A percentile compares a stretch with the other conserved stretches of the same genome.
Evolutionary conservation across 2,113 vertebrate genomes (phyloP).

Genomic region (Delphinus delphis): DNA sequence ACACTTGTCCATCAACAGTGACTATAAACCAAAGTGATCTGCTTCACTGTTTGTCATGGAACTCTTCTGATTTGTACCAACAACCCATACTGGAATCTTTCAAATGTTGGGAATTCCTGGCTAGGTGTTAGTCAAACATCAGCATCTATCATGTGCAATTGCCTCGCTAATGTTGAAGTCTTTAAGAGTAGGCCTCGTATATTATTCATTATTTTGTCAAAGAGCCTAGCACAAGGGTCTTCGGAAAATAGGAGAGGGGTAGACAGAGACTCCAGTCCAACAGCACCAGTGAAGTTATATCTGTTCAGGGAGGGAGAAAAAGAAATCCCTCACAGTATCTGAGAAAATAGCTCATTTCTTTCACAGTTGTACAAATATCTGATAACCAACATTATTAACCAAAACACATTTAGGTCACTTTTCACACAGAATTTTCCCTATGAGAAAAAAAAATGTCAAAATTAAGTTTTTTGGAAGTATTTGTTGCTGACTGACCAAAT

Average conservation of each 20-base stretch:
- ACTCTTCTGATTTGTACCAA: not conserved
- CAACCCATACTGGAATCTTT: not conserved
- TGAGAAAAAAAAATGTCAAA: not conserved
- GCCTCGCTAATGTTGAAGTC: not conserved
- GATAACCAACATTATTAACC: not conserved
- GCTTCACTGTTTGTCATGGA: not conserved
- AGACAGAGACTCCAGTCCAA: not conserved
- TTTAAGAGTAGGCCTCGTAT: not conserved
- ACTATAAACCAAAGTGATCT: not conserved
- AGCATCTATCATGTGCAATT: not conserved
- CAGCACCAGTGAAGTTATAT: not conserved
- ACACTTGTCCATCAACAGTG: not conserved
- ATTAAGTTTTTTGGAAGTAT: conserved; percentile 19
- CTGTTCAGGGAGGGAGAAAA: not conserved
- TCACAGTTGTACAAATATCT: conserved; percentile 3
- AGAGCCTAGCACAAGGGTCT: not conserved
- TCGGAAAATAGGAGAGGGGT: not conserved
- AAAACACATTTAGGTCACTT: not conserved
- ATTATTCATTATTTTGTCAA: not conserved
- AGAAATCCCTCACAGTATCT: not conserved
- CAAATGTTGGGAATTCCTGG: not conserved
- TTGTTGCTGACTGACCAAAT: conserved; percentile 24
- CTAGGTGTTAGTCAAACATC: not conserved
- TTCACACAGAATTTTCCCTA: conserved; percentile 24
- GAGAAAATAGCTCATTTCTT: conserved; percentile 17